Conservation (phyloP, 64 coral and sea anemone genomes). For the Stichodactyla helianthus region DNA sequence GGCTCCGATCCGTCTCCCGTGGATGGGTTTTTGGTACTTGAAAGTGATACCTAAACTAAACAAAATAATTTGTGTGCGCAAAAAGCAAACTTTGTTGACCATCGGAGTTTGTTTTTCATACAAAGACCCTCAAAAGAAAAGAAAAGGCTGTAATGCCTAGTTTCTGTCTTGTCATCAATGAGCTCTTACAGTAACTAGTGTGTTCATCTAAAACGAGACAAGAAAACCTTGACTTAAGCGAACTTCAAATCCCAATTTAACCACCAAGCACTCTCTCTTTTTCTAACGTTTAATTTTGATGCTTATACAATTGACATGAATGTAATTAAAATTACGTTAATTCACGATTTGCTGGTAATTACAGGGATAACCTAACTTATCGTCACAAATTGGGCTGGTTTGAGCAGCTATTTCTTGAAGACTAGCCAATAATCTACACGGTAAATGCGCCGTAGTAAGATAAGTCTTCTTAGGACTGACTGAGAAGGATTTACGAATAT, state of each 20-base stretch:
- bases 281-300: constrained; percentile 7
- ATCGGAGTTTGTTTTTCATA: constrained; percentile 14
- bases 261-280: not conserved
- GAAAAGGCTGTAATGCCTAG: not conserved
- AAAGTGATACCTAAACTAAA: not conserved
- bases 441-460: not conserved
- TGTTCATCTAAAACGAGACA: not conserved
- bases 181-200: not conserved
- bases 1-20: constrained; percentile 10
- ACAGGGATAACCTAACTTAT: constrained; percentile 12
- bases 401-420: not conserved
- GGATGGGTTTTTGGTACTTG: not conserved
- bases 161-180: not conserved
- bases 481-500: not conserved
- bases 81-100: constrained; percentile 20
- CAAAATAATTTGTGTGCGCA: not conserved
- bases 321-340: constrained; percentile 25
- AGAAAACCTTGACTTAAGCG: not conserved
- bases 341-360: constrained; percentile 22
- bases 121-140: constrained; percentile 12
- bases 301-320: constrained; percentile 5
- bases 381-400: not conserved
- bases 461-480: not conserved
- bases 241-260: not conserved
- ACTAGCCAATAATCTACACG: not conserved